Conservation (phyloP, 2,888 invertebrate genomes). For the Shargacucullia verbasci region DNA sequence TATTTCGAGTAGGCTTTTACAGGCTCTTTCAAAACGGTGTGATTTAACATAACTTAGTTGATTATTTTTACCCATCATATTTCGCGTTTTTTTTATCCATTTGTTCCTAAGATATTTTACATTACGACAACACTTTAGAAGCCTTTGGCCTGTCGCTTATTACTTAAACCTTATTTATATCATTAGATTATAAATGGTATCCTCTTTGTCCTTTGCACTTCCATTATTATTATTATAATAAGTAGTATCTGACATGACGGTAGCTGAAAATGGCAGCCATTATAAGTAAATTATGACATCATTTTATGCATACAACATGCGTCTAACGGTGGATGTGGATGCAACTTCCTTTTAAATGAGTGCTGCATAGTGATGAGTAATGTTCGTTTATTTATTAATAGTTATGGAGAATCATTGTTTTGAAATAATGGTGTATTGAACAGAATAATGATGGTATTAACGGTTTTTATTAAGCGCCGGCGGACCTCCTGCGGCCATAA, state of each 20-base stretch:
- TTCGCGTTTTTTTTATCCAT: too few relatives aligned
- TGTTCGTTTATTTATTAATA: conserved; percentile 3
- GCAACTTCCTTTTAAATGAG: conserved; percentile 42
- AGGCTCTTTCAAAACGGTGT: too few relatives aligned
- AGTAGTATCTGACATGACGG: conserved; percentile 12
- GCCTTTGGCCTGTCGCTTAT: too few relatives aligned
- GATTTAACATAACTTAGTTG: too few relatives aligned
- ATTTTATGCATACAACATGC: conserved; percentile 19
- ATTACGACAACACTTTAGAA: not conserved
- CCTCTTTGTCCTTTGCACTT: conserved; percentile 15
- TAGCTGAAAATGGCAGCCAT: conserved; percentile 35
- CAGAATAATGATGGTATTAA: not conserved
- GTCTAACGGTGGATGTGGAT: conserved; percentile 30
- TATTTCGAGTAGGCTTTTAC: too few relatives aligned
- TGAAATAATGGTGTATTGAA: not conserved
- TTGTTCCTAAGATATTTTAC: too few relatives aligned
- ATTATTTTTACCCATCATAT: too few relatives aligned
- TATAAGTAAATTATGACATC: conserved; percentile 56
- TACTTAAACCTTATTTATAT: too few relatives aligned
- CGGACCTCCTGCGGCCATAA: too few relatives aligned
- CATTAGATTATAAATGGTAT: not conserved
- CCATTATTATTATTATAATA: conserved; percentile 11
- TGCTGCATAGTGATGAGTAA: conserved; percentile 27
- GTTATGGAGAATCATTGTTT: not conserved
- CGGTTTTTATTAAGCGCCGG: too few relatives aligned